These are phyloP conservation scores for Ictidomys tridecemlineatus DNA, from an alignment of 2,113 vertebrate genomes.

Conservation along the genomic window DNA sequence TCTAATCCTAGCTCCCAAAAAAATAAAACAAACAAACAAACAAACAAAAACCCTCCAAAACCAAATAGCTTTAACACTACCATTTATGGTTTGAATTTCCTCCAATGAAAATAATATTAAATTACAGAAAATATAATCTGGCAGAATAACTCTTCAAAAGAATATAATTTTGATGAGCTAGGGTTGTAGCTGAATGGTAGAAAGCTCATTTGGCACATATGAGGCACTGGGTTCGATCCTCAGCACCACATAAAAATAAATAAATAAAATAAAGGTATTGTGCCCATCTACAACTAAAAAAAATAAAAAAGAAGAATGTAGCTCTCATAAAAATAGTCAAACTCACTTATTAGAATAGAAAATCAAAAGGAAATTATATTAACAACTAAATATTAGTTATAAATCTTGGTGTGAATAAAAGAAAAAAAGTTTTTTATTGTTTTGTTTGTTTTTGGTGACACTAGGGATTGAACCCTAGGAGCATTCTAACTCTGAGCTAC, in stretches of 20 bases:
- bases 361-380: background rate
- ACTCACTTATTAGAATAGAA: background rate
- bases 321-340: conserved; percentile 30
- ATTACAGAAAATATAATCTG: conserved; percentile 33
- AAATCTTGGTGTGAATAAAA: background rate
- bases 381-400: background rate
- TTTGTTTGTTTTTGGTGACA: too few relatives aligned
- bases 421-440: background rate
- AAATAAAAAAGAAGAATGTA: background rate
- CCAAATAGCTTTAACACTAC: background rate
- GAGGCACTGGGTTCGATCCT: too few relatives aligned
- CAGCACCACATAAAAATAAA: too few relatives aligned
- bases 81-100: conserved; percentile 19
- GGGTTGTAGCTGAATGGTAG: too few relatives aligned
- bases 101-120: conserved; percentile 33
- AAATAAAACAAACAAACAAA: background rate
- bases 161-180: background rate
- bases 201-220: too few relatives aligned
- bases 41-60: background rate
- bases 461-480: too few relatives aligned
- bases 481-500: too few relatives aligned
- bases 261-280: too few relatives aligned
- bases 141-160: conserved; percentile 26
- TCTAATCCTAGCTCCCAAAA: background rate
- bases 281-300: too few relatives aligned